A percentile compares a stretch with the other conserved stretches of the same genome.
Conservation (phyloP, 2,113 vertebrate species). For the Coturnix japonica region DNA sequence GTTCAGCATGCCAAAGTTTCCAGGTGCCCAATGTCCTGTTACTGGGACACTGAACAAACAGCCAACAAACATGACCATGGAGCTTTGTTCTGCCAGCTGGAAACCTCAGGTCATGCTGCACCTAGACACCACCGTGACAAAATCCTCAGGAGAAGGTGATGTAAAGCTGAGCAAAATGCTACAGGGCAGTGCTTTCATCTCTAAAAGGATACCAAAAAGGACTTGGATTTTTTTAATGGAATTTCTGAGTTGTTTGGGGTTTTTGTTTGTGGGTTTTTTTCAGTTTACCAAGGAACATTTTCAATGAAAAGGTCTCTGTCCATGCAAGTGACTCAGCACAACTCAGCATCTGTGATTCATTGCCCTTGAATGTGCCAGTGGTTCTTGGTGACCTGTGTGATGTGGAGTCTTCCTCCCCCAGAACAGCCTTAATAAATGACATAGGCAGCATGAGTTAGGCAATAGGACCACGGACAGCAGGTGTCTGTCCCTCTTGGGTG, state of each 20-base stretch:
- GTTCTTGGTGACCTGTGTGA: not conserved
- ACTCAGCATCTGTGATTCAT: not conserved
- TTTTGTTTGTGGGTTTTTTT: not conserved
- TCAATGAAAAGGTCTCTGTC: constrained; percentile 11
- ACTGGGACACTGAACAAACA: not conserved
- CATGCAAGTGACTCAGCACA: not conserved
- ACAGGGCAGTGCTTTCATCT: not conserved
- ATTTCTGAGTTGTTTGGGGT: not conserved
- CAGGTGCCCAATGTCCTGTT: constrained; percentile 34
- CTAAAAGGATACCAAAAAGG: not conserved
- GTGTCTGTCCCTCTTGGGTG: not conserved
- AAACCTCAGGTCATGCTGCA: constrained; percentile 30
- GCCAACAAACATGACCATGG: not conserved
- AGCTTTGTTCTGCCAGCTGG: constrained; percentile 56
- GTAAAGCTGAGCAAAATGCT: not conserved
- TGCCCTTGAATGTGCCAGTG: not conserved
- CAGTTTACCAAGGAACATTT: not conserved
- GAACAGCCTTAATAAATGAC: constrained; percentile 18
- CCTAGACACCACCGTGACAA: not conserved
- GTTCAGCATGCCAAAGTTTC: not conserved
- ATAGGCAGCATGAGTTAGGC: not conserved
- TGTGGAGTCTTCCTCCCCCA: not conserved
- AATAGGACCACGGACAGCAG: rapidly evolving
- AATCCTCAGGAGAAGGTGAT: not conserved
- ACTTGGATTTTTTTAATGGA: not conserved